Evolutionary conservation across 2,113 vertebrate genomes (phyloP).

Genomic region (Anseranas semipalmata): DNA sequence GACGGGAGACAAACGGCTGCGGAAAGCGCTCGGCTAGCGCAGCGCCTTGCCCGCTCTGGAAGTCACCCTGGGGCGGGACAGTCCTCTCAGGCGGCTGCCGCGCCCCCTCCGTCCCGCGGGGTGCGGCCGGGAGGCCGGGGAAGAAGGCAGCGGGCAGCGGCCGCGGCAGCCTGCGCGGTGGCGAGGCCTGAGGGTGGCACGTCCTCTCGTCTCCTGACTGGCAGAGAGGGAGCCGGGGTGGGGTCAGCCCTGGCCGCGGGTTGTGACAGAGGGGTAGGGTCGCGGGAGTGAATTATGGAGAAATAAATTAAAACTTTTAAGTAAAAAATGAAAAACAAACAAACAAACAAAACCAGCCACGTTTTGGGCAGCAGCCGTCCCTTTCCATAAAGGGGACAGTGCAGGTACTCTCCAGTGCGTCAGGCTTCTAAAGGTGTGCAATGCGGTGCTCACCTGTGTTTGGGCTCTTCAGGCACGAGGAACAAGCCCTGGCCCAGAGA

Average conservation of each 20-base stretch:
- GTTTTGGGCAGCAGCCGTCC: neutral
- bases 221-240: neutral
- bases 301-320: neutral
- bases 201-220: neutral
- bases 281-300: neutral
- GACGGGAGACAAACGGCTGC: constrained; percentile 71
- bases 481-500: neutral
- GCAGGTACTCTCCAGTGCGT: neutral
- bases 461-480: neutral
- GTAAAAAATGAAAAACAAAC: rapidly evolving
- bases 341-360: neutral
- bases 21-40: constrained; percentile 52
- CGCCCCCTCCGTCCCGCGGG: neutral
- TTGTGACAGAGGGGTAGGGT: rapidly evolving
- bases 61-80: neutral
- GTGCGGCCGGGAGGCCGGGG: neutral
- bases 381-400: neutral
- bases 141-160: neutral
- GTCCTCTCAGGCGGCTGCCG: neutral
- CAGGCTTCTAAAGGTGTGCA: neutral
- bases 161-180: neutral
- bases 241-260: neutral
- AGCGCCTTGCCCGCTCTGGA: neutral
- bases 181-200: neutral
- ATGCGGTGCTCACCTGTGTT: neutral